Conservation (phyloP, 2,797 vertebrate genomes). For the Aplochiton taeniatus region DNA sequence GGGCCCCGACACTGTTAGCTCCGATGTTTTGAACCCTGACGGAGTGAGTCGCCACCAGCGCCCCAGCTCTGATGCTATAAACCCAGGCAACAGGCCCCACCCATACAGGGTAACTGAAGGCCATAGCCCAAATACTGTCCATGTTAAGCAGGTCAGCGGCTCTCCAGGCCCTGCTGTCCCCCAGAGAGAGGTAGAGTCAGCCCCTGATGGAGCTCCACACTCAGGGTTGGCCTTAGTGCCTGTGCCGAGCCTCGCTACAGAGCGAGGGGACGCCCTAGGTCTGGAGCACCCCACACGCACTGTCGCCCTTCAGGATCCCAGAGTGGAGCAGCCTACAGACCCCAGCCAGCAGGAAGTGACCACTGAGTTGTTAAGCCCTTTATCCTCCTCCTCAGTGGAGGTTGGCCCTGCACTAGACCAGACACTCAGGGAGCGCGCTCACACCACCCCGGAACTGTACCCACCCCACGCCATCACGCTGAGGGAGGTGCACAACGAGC, state of each 20-base stretch:
- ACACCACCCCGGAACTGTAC: constrained; percentile 19
- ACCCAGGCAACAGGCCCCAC: constrained; percentile 29
- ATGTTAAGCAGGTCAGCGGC: constrained; percentile 43
- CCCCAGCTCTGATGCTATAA: constrained; percentile 11
- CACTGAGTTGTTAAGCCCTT: constrained; percentile 49
- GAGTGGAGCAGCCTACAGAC: constrained; percentile 71
- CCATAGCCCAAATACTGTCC: constrained; percentile 35
- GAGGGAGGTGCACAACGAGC: constrained; percentile 61
- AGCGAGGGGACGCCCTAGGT: constrained; percentile 60
- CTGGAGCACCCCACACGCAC: constrained; percentile 55
- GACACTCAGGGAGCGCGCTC: constrained; percentile 51
- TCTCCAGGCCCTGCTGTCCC: constrained; percentile 44
- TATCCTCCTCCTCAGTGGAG: constrained; percentile 1
- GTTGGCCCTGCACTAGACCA: constrained; percentile 27
- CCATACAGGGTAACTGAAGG: constrained; percentile 32
- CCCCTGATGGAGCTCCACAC: constrained; percentile 32
- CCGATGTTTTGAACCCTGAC: background rate
- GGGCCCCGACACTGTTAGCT: constrained; percentile 56
- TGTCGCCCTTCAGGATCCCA: constrained; percentile 58
- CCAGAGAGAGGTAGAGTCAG: constrained; percentile 47
- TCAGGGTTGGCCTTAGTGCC: constrained; percentile 29
- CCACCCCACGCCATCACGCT: constrained; percentile 69
- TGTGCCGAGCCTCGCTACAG: constrained; percentile 38
- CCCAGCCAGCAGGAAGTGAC: constrained; percentile 61
- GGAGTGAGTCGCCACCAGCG: constrained; percentile 1